Base-by-base conservation (phyloP, 2,888 invertebrate species). In the Chirona hameri region DNA sequence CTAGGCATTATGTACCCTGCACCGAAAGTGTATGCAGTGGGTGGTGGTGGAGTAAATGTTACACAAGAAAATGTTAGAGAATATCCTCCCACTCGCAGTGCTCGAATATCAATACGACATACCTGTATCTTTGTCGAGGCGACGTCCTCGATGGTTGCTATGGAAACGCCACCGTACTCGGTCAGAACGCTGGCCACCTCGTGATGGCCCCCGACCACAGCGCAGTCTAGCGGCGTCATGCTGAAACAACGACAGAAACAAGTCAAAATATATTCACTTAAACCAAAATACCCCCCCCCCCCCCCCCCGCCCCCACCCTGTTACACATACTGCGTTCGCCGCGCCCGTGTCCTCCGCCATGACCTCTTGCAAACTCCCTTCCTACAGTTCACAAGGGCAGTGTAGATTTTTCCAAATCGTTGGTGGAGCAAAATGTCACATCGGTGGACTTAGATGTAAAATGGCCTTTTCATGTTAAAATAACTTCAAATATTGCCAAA, bases 181-280 rank as follows among this genome's bases (percentile, higher is more conserved):
- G 72, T 72, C 31, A 72, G 72, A 9, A 29, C 29, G 21, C 72
- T 29, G 18, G 72, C 72, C 72, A 72, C 72, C 39, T 72, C 72
- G 72, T 72, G 72, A 21, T 72, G 72, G 0, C 72, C 72, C 0
- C 39, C 39, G 39, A 72, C 21, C 4, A 72, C 72, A 21, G 72
- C 72, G 39, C 72, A 72, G 72, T 72, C 72, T 21, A 72, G 72
- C 4, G 72, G 72, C 5, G 72, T 72, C 72, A 72, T 72, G 39
- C 72, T 72, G 72, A 31, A 72, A 72, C 39, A 69, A n/a, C 5
- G 18, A 39, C 39, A 39, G 4, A 39, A 39, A 39, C 39, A 39
- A 39, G 39, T 7, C 39, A n/a, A n/a, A n/a, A 7, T 39, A 39
- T 39, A 39, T 5, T 39, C 39, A 39, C 7, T 39, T 39, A 2